These are phyloP conservation scores for Carollia perspicillata DNA, from an alignment of 2,113 vertebrate species.

Conservation along the genomic window DNA sequence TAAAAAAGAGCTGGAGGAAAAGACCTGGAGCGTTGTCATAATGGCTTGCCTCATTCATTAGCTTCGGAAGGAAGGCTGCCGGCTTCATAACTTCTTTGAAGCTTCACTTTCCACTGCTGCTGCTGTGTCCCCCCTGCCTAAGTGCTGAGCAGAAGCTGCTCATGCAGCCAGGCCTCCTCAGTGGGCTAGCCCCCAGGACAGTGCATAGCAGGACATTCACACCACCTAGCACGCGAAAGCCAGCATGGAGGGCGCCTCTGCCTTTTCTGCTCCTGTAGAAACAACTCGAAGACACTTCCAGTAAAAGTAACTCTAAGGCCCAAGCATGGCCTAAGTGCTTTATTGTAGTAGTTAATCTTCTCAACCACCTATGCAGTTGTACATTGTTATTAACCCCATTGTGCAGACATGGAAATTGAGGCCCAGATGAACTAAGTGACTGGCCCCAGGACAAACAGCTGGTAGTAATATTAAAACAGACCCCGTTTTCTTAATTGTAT, in stretches of 20 bases:
- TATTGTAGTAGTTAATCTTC: neutral
- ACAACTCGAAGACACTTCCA: neutral
- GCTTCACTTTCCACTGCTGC: neutral
- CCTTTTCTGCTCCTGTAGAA: neutral
- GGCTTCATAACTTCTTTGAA: neutral
- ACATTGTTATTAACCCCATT: neutral
- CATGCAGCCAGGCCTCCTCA: neutral
- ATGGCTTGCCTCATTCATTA: neutral
- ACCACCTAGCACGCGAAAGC: neutral
- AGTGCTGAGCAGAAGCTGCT: neutral
- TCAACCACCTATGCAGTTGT: neutral
- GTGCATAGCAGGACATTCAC: neutral
- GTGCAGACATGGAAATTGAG: neutral
- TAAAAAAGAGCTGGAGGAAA: neutral
- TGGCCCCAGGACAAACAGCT: neutral
- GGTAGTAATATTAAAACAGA: neutral
- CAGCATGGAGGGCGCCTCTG: fast-evolving
- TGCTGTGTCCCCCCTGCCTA: neutral
- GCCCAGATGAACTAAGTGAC: neutral
- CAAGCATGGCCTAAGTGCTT: too few species aligned
- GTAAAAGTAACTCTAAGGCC: neutral
- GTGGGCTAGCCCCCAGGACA: neutral
- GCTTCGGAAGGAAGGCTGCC: neutral
- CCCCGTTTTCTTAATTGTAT: neutral
- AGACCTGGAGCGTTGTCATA: neutral